A percentile compares a stretch with the other conserved stretches of the same genome.
These are phyloP conservation scores for Clarias gariepinus DNA, from an alignment of 2,113 vertebrate species.

Conservation along the genomic window DNA sequence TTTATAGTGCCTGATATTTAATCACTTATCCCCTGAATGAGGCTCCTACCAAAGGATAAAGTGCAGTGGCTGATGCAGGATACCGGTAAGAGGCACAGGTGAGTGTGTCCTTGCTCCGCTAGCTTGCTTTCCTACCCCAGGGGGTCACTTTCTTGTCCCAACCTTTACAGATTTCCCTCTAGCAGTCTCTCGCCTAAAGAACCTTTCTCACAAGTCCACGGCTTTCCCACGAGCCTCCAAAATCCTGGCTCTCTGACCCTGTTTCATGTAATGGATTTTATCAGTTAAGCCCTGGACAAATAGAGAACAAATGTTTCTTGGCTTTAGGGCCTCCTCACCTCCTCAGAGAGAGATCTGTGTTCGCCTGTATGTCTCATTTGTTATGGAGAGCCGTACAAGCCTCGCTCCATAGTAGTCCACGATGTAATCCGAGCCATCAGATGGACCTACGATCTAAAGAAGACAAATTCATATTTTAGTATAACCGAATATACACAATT, in stretches of 20 bases:
- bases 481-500: slow-evolving; percentile 1
- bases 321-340: slow-evolving; percentile 35
- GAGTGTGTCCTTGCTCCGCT: slow-evolving; percentile 42
- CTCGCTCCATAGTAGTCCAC: slow-evolving; percentile 97
- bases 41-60: slow-evolving; percentile 17
- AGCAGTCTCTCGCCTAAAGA: not conserved
- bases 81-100: slow-evolving; percentile 1
- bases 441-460: slow-evolving; percentile 91
- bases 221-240: not conserved
- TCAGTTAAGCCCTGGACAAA: slow-evolving; percentile 22
- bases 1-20: slow-evolving; percentile 53
- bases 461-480: not conserved
- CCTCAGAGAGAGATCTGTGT: slow-evolving; percentile 84
- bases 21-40: slow-evolving; percentile 19
- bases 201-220: not conserved
- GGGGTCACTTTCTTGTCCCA: slow-evolving; percentile 24
- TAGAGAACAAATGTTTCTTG: slow-evolving; percentile 18
- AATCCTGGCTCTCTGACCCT: not conserved
- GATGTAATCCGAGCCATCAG: slow-evolving; percentile 94
- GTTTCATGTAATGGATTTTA: slow-evolving; percentile 35
- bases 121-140: slow-evolving; percentile 47
- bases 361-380: slow-evolving; percentile 93
- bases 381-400: slow-evolving; percentile 86
- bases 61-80: not conserved
- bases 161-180: not conserved